These are phyloP conservation scores for Anolis sagrei DNA, from an alignment of 2,113 vertebrate species.

Conservation along the genomic window DNA sequence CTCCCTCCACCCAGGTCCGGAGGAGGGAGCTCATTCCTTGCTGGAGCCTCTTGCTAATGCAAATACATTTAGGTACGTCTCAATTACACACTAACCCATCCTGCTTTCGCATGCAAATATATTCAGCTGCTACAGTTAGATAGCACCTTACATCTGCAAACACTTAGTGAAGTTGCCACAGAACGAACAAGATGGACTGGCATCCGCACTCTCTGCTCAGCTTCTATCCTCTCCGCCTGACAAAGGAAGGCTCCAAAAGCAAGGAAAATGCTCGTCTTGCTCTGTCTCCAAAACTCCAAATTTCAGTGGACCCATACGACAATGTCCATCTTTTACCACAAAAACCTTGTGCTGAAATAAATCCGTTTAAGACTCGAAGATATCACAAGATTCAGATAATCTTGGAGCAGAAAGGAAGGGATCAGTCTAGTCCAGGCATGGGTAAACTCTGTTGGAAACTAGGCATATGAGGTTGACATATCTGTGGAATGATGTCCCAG, in stretches of 20 bases:
- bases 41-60: not conserved
- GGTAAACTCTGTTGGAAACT: no score
- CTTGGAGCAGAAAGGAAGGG: no score
- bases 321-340: not conserved
- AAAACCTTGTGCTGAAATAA: no score
- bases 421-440: no score
- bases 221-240: not conserved
- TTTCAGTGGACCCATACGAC: not conserved
- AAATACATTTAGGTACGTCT: conserved; percentile 9
- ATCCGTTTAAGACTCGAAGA: no score
- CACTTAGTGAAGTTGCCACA: not conserved
- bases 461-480: no score
- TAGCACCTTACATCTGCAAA: not conserved
- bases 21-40: not conserved
- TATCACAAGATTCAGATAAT: no score
- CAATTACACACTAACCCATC: not conserved
- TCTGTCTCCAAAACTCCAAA: not conserved
- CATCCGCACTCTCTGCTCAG: not conserved
- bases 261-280: no score
- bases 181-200: not conserved
- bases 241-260: not conserved
- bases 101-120: conserved; percentile 24
- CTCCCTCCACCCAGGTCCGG: not conserved
- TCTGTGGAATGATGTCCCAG: no score
- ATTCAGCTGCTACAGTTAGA: conserved; percentile 23